These are phyloP conservation scores for Paracentrotus lividus DNA, from an alignment of 53 echinoderm and acorn worm genomes.

Conservation along the genomic window DNA sequence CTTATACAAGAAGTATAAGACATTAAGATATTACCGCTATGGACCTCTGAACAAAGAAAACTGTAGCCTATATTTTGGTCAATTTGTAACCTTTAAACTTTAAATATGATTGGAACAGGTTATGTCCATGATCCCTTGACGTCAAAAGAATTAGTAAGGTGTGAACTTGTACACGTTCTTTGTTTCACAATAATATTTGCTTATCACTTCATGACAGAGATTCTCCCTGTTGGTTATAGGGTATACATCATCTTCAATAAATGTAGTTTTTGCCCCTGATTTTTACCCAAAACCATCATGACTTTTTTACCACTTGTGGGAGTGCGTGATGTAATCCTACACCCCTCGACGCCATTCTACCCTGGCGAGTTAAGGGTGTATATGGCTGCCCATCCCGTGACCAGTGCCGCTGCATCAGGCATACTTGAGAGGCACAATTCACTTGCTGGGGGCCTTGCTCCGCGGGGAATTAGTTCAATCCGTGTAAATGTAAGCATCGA, in stretches of 20 bases:
- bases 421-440: neutral
- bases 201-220: too few species aligned
- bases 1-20: too few species aligned
- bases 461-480: neutral
- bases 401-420: neutral
- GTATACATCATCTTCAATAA: neutral
- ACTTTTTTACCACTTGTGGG: neutral
- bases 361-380: neutral
- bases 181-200: neutral
- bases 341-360: neutral
- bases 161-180: neutral
- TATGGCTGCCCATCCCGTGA: slow-evolving; percentile 12
- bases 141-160: neutral
- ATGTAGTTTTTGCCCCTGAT: slow-evolving; percentile 13
- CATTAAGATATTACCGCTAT: too few species aligned
- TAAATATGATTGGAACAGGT: neutral
- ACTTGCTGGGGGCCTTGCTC: neutral
- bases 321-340: slow-evolving; percentile 2
- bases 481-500: neutral
- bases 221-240: neutral
- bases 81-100: too few species aligned
- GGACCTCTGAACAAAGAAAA: too few species aligned
- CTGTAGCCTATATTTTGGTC: too few species aligned
- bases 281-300: neutral
- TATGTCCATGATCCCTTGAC: neutral